Evolutionary conservation across 2,888 invertebrate species (phyloP).

Genomic region (Lacanobia oleracea): DNA sequence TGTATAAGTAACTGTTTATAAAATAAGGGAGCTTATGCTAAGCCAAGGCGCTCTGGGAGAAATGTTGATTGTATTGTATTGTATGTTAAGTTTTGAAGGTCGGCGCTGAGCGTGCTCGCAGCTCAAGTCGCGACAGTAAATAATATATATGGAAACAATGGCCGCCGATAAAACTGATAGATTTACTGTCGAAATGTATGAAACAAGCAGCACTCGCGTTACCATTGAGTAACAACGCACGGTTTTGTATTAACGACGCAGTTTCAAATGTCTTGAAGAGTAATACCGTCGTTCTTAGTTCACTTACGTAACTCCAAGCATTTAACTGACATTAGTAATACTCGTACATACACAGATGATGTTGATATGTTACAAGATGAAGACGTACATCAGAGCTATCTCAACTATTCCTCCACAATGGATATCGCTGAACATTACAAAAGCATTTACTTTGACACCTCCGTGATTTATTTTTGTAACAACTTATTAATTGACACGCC

Average conservation of each 20-base stretch:
- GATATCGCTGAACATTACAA: conserved; percentile 4
- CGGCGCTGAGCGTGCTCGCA: conserved; percentile 46
- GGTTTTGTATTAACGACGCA: conserved; percentile 30
- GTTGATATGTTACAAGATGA: background rate
- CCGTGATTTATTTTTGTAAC: conserved; percentile 18
- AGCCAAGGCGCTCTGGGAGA: conserved; percentile 48
- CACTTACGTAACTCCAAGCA: conserved; percentile 20
- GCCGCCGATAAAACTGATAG: conserved; percentile 60
- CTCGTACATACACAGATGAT: background rate
- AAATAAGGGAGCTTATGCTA: conserved; percentile 51
- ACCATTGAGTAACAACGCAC: conserved; percentile 45
- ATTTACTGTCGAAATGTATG: conserved; percentile 62
- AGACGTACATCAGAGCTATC: conserved; percentile 22
- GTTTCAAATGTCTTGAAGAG: conserved; percentile 41
- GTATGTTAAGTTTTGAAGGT: conserved; percentile 57
- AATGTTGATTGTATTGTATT: conserved; percentile 58
- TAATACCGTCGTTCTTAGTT: conserved; percentile 4
- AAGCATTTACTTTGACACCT: conserved; percentile 10
- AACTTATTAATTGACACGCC: conserved; percentile 10
- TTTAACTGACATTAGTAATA: conserved; percentile 14
- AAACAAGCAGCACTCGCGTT: conserved; percentile 51
- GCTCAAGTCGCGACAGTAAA: conserved; percentile 46
- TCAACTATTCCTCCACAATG: conserved; percentile 17
- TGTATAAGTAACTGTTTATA: conserved; percentile 40
- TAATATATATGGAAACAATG: conserved; percentile 63